Evolutionary conservation across 2,888 invertebrate genomes (phyloP).

Genomic region (Drosophila antonietae): DNA sequence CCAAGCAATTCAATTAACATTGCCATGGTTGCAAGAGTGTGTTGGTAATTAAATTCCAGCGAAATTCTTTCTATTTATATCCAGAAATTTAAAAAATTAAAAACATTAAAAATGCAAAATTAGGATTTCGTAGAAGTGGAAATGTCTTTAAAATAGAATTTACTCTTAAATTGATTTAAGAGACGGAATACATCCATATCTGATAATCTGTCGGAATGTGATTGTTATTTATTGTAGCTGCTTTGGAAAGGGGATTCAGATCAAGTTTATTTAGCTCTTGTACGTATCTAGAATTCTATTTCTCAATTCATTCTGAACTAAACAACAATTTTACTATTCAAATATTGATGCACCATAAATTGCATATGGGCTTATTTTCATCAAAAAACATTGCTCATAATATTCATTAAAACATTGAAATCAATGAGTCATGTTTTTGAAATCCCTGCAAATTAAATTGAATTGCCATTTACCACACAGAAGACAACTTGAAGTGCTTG

Average conservation of each 20-base stretch:
- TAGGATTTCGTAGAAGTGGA: not conserved
- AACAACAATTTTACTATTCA: no score
- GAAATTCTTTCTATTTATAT: constrained; percentile 38
- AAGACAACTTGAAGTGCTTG: not conserved
- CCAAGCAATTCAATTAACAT: constrained; percentile 15
- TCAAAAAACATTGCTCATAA: not conserved
- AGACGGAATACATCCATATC: not conserved
- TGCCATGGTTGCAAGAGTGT: constrained; percentile 30
- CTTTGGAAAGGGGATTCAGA: not conserved
- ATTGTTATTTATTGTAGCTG: not conserved
- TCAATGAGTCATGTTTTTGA: not conserved
- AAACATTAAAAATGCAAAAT: not conserved
- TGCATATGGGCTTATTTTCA: not conserved
- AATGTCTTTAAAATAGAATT: no score
- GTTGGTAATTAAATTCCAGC: constrained; percentile 46
- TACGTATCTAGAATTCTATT: no score
- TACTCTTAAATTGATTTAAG: no score
- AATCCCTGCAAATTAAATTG: not conserved
- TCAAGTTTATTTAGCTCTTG: no score
- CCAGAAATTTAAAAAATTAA: not conserved
- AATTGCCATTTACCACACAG: not conserved
- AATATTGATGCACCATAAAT: no score
- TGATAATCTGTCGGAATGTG: not conserved
- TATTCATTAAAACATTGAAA: not conserved
- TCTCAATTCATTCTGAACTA: no score